Percentiles rank a stretch among this genome's conserved stretches.
These are phyloP conservation scores for Tragelaphus oryx DNA, from an alignment of 2,797 vertebrate species.

Conservation along the genomic window DNA sequence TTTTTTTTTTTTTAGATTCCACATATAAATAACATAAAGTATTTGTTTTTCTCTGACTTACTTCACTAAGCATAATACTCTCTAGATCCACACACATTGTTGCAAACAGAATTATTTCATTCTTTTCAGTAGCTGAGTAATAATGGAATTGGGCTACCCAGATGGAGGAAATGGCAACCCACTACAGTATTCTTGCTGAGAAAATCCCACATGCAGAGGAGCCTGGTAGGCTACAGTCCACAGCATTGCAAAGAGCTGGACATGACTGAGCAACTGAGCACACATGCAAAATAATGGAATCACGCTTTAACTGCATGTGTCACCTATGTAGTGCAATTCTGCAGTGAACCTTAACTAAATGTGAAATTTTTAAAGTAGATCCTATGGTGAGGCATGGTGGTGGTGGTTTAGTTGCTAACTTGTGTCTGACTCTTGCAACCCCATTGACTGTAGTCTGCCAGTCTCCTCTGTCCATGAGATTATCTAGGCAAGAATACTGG, in stretches of 20 bases:
- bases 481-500: not conserved
- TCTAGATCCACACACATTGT: not conserved
- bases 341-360: not conserved
- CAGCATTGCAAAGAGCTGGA: not conserved
- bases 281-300: not conserved
- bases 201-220: not conserved
- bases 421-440: not conserved
- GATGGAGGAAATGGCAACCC: not conserved
- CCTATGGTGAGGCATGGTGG: not conserved
- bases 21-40: not conserved
- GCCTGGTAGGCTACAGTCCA: not conserved
- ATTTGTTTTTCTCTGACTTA: not conserved
- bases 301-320: not conserved
- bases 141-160: not conserved
- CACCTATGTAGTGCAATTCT: not conserved
- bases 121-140: not conserved
- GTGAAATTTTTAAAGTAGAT: not conserved
- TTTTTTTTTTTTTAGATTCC: not conserved
- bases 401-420: not conserved
- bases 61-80: not conserved
- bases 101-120: not conserved
- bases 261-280: not conserved
- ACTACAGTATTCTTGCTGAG: not conserved
- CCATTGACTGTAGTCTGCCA: not conserved
- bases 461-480: not conserved